A percentile compares a stretch with the other conserved stretches of the same genome.
phyloP scores from a whole-genome alignment of 1,140 invertebrate species.

The Drosophila pectinifera region DNA sequence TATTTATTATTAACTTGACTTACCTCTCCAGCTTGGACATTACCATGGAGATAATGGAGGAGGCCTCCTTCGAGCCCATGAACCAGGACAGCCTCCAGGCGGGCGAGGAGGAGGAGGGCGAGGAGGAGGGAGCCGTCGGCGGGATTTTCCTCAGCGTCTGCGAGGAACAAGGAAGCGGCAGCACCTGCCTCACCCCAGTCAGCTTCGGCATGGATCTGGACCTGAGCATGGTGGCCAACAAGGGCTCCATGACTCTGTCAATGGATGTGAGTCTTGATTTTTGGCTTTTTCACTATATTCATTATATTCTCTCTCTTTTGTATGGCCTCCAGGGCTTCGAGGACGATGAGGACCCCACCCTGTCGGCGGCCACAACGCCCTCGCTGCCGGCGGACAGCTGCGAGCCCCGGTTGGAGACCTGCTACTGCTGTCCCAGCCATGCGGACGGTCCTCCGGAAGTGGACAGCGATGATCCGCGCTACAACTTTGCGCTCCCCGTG shows the following conservation, averaged over 20 bases:
- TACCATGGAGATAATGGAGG: slow-evolving; percentile 47
- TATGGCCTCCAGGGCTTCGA: slow-evolving; percentile 62
- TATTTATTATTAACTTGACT: neutral
- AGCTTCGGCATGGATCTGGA: slow-evolving; percentile 70
- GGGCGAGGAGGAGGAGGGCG: slow-evolving; percentile 80
- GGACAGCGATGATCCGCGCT: slow-evolving; percentile 61
- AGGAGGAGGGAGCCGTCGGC: slow-evolving; percentile 24
- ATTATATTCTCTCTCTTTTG: too few relatives aligned
- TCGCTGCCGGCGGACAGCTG: slow-evolving; percentile 60
- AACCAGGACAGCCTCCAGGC: slow-evolving; percentile 86
- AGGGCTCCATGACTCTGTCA: slow-evolving; percentile 75
- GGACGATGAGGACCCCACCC: slow-evolving; percentile 86
- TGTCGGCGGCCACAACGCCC: slow-evolving; percentile 85
- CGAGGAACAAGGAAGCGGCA: slow-evolving; percentile 51
- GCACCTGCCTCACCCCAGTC: slow-evolving; percentile 71
- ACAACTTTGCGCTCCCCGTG: slow-evolving; percentile 55
- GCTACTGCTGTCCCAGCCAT: slow-evolving; percentile 73
- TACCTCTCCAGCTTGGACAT: slow-evolving; percentile 29
- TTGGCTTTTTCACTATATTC: too few relatives aligned
- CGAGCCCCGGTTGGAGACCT: slow-evolving; percentile 66
- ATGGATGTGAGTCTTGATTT: slow-evolving; percentile 65
- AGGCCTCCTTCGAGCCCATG: slow-evolving; percentile 84
- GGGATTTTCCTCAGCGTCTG: slow-evolving; percentile 48
- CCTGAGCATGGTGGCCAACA: slow-evolving; percentile 77
- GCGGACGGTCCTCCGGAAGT: slow-evolving; percentile 68